These are phyloP conservation scores for Aviceda subcristata DNA, from an alignment of 2,113 vertebrate genomes.

Conservation along the genomic window DNA sequence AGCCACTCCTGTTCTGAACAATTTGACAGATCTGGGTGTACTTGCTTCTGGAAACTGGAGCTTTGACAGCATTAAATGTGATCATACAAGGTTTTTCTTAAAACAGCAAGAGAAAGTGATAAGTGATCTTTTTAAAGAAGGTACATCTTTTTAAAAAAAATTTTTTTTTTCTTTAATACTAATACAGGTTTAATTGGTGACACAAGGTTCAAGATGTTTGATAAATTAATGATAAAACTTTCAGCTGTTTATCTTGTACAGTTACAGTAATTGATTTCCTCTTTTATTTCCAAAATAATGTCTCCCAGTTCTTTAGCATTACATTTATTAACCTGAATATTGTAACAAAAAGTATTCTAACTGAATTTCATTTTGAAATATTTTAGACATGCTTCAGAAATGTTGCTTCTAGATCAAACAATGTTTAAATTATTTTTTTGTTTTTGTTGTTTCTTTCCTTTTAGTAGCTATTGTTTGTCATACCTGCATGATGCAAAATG, in stretches of 20 bases:
- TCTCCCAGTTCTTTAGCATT: not conserved
- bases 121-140: constrained; percentile 62
- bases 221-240: not conserved
- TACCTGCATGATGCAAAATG: not conserved
- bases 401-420: not conserved
- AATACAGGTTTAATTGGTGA: not conserved
- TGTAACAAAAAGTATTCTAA: not conserved
- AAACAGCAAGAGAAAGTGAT: constrained; percentile 78
- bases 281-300: not conserved
- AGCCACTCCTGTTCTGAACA: constrained; percentile 66
- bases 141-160: not conserved
- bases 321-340: not conserved
- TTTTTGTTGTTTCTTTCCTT: not conserved
- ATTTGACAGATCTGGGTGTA: constrained; percentile 42
- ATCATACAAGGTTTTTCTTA: constrained; percentile 77
- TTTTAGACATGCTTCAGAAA: not conserved
- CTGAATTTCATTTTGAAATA: not conserved
- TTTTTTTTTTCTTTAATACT: not conserved
- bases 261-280: not conserved
- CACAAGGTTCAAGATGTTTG: not conserved
- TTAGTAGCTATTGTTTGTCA: not conserved
- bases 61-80: constrained; percentile 72
- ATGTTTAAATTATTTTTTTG: not conserved
- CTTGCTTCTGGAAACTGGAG: constrained; percentile 62
- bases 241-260: not conserved